These are phyloP conservation scores for Cantharis rufa DNA, from an alignment of 2,888 invertebrate genomes.

Conservation along the genomic window DNA sequence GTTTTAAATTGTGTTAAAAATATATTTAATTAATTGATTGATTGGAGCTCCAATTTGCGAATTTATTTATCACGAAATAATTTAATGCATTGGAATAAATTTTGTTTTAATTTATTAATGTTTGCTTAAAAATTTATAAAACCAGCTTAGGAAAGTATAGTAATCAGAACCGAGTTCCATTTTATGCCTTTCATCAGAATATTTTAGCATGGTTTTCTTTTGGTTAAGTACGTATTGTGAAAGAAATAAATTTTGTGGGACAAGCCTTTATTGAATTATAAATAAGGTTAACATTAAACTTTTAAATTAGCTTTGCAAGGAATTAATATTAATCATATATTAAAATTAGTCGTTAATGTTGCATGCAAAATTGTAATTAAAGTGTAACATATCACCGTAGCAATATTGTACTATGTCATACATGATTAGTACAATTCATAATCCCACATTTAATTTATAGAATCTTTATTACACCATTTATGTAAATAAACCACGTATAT, in stretches of 20 bases:
- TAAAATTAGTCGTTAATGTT: conserved; percentile 1
- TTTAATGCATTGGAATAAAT: neutral
- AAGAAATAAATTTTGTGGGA: neutral
- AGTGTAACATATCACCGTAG: neutral
- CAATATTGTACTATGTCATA: neutral
- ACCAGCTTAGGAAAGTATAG: neutral
- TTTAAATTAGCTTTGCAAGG: conserved; percentile 1
- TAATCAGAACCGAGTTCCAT: neutral
- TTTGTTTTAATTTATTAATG: neutral
- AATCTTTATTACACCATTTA: neutral
- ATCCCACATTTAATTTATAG: neutral
- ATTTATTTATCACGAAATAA: too few species aligned
- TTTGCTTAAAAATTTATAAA: neutral
- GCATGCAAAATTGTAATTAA: conserved; percentile 3
- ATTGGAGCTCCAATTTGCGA: too few species aligned
- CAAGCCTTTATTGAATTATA: neutral
- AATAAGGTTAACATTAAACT: neutral
- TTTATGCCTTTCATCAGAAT: neutral
- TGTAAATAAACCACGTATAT: neutral
- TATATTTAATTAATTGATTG: too few species aligned
- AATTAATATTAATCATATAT: conserved; percentile 3
- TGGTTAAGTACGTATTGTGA: neutral
- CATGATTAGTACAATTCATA: conserved; percentile 1
- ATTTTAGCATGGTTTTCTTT: neutral
- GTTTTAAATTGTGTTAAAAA: too few species aligned